These are phyloP conservation scores for Corythaixoides concolor DNA, from an alignment of 2,113 vertebrate species.

Conservation along the genomic window DNA sequence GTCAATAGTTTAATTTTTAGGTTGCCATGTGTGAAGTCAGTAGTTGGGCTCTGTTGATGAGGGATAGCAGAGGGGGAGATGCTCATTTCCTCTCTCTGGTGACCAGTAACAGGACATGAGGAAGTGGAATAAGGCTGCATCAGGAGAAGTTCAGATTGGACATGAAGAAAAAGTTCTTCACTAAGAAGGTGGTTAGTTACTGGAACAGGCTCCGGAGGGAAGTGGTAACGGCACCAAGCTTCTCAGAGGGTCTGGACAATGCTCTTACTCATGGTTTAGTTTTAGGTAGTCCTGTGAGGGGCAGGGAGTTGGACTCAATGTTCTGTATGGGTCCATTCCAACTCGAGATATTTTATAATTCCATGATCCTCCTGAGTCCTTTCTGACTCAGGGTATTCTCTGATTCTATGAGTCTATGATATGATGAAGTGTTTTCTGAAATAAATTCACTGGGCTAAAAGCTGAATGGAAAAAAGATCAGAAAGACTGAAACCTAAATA, in stretches of 20 bases:
- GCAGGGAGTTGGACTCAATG: background rate
- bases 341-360: background rate
- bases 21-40: background rate
- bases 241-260: background rate
- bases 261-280: background rate
- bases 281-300: background rate
- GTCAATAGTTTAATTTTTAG: background rate
- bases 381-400: background rate
- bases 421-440: background rate
- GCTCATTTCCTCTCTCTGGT: background rate
- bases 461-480: background rate
- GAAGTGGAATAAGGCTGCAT: background rate
- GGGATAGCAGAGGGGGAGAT: background rate
- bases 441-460: background rate
- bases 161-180: background rate
- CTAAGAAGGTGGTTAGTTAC: background rate
- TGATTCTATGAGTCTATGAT: background rate
- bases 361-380: background rate
- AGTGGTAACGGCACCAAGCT: background rate
- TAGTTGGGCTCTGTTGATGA: background rate
- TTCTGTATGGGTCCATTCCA: background rate
- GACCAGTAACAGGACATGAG: background rate
- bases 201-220: background rate
- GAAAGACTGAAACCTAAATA: background rate
- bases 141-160: background rate